Base-by-base conservation (phyloP, 2,888 invertebrate genomes). In the Folsomia candida region DNA sequence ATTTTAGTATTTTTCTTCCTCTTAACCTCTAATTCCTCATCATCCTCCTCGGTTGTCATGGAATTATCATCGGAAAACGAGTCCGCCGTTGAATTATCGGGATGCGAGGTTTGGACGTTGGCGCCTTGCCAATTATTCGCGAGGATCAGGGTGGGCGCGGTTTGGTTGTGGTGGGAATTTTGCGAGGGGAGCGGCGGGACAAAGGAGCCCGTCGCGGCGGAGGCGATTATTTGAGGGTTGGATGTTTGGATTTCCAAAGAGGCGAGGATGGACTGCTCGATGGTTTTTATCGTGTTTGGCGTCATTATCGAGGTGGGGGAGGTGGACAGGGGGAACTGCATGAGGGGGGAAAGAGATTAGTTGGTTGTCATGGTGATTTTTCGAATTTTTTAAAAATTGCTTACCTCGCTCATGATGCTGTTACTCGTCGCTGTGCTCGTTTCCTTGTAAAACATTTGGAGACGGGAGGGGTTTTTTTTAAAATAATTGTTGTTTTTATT, bases 51-150 rank as follows among this genome's bases (percentile, higher is more conserved):
- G 37, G 37, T 51, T 22, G 20, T 25, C 60, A 29, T 24, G 9
- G 47, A 22, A 25, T 37, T 24, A 20, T 60, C 28, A 18, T 61
- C 18, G 26, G 24, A 28, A 28, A 4, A 2, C 29, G 28, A 14
- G 18, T 22, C 29, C 51, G 37, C 26, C 28, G 24, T 47, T 47
- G 47, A 47, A 14, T 11, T 57, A n/a, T 27, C 29, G 37, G 71
- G 47, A 28, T 73, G 47, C 67, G 64, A 62, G 57, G 4, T 9
- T 37, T 63, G 18, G 26, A 79, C 70, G 18, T 73, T 71, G 9
- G 76, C 77, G 3, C 79, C 78, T 37, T 76, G 77, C 76, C 77
- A 78, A 2, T 72, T 77, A 60, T 75, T 75, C 6, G 68, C 68
- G 6, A 68, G 22, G 24, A 68, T 70, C 22, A 70, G 68, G 11